Evolutionary conservation across 2,888 invertebrate species (phyloP), one percentile per base, ranked within the genome.

Genomic region (Pterostichus madidus): DNA sequence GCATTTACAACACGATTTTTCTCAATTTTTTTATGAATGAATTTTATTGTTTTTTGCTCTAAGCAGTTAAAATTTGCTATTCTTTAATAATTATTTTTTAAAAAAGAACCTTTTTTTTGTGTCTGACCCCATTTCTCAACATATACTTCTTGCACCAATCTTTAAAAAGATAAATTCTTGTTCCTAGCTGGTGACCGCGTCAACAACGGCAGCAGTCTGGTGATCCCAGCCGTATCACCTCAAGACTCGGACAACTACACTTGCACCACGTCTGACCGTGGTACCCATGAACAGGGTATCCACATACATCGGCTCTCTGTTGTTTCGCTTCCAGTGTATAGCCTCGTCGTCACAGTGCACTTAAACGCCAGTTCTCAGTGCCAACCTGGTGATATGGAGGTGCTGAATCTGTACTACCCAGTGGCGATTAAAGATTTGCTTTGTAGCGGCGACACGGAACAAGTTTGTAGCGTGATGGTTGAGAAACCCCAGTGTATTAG

Each of bases 221-320:
- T 73, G 8, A 53, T 77, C 11, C 52, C 11, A 10, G n/a, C 39
- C 56, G 85, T 88, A 5, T 85, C 87, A 32, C 86, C 88, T 11
- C 88, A 89, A 84, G 88, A 89, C 76, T 86, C 87, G 15, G 89
- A 89, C 5, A 90, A 89, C 84, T 90, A 90, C 84, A 89, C 89
- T 3, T 90, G 90, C 31, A 73, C 85, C 6, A 71, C 11, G 6
- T 64, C 83, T 13, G 85, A 84, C 8, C 84, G 11, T 1, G 17
- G 0, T 5, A 44, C 7, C 10, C 44, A 71, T 10, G 17, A 13
- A 5, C 39, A 71, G 15, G 15, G 13, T 15, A 24, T 44, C 10
- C 39, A 71, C 10, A 84, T 85, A n/a, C 90, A 90, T 84, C 87
- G 88, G 80, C 39, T 90, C 31, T 87, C 88, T 39, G 86, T 90